Evolutionary conservation across 2,113 vertebrate species (phyloP).

Genomic region (Picathartes gymnocephalus): DNA sequence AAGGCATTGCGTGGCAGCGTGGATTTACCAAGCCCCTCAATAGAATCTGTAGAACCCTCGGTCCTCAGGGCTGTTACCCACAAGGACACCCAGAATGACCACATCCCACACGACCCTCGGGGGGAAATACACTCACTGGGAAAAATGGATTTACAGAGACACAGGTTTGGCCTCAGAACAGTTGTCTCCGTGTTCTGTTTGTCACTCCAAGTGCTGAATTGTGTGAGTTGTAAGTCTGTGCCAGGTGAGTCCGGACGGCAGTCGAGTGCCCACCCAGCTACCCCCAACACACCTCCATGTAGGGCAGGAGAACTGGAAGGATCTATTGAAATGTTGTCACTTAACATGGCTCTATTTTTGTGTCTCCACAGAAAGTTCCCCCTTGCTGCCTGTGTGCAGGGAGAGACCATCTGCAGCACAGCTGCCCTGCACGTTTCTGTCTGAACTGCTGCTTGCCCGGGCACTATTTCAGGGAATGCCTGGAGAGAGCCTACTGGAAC

Average conservation of each 20-base stretch:
- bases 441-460: slow-evolving; percentile 86
- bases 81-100: too few species aligned
- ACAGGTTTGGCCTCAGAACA: background rate
- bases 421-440: slow-evolving; percentile 84
- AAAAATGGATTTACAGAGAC: background rate
- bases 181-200: rapidly evolving
- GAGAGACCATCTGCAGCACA: slow-evolving; percentile 72
- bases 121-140: background rate
- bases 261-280: background rate
- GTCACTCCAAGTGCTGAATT: background rate
- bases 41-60: rapidly evolving
- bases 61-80: background rate
- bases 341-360: background rate
- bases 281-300: rapidly evolving
- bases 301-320: background rate
- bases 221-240: background rate
- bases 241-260: rapidly evolving
- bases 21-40: background rate
- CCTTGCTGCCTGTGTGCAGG: slow-evolving; percentile 84
- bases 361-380: slow-evolving; percentile 74
- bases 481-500: slow-evolving; percentile 79
- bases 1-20: too few species aligned
- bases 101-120: rapidly evolving
- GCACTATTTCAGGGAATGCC: slow-evolving; percentile 77
- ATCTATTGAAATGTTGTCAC: background rate